Percentiles rank a stretch among this genome's conserved stretches.
These are phyloP conservation scores for Alloscopus bannaensis DNA, from an alignment of 2,888 invertebrate species.

Conservation along the genomic window DNA sequence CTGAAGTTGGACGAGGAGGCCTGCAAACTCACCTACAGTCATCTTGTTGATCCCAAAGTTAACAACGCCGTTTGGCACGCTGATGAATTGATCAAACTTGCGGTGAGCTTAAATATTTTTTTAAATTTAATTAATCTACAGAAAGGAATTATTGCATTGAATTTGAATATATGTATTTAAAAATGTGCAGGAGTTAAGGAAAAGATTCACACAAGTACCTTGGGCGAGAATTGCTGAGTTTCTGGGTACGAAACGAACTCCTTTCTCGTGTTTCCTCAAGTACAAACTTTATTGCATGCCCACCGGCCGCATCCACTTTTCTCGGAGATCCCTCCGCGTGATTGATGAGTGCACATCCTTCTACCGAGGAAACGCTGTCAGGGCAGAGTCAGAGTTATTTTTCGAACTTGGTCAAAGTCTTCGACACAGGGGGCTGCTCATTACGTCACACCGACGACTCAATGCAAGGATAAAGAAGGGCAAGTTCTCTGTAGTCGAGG, in stretches of 20 bases:
- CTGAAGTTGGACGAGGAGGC: conserved; percentile 7
- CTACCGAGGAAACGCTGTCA: conserved; percentile 12
- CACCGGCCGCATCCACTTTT: not conserved
- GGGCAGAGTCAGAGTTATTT: conserved; percentile 10
- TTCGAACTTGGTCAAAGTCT: too few species aligned
- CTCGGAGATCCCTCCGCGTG: not conserved
- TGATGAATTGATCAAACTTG: conserved; percentile 5
- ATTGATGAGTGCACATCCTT: not conserved
- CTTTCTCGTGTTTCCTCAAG: conserved; percentile 40
- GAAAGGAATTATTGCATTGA: not conserved
- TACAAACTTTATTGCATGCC: conserved; percentile 14
- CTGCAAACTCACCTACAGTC: conserved; percentile 28
- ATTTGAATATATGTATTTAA: not conserved
- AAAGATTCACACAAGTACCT: not conserved
- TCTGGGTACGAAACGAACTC: conserved; percentile 19
- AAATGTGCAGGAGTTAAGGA: not conserved
- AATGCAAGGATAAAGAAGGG: conserved; percentile 11
- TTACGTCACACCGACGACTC: not conserved
- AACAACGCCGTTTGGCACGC: conserved; percentile 20
- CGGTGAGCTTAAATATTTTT: conserved; percentile 3
- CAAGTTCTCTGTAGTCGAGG: conserved; percentile 7
- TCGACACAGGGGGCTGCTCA: too few species aligned
- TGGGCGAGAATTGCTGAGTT: conserved; percentile 7
- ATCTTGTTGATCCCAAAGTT: conserved; percentile 12
- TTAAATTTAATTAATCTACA: not conserved